A percentile compares a stretch with the other conserved stretches of the same genome.
phyloP scores from a whole-genome alignment of 1,140 invertebrate genomes.

The Coenobita brevimanus region DNA sequence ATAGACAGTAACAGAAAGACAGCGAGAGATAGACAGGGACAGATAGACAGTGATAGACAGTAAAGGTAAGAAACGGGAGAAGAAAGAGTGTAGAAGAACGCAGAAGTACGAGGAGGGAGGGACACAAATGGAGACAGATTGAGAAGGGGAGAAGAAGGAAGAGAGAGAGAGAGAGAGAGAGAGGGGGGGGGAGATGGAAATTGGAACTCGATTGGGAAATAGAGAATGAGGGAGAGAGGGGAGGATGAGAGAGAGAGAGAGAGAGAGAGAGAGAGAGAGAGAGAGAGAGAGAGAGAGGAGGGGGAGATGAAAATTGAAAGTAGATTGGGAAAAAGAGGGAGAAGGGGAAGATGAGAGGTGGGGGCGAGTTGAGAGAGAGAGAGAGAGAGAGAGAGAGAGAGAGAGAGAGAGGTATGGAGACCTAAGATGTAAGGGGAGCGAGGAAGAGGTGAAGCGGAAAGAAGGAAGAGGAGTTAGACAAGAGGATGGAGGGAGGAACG shows the following conservation, averaged over 20 bases:
- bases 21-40: neutral
- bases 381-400: constrained; percentile 7
- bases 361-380: neutral
- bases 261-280: no score
- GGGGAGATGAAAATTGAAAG: neutral
- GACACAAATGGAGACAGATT: no score
- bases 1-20: constrained; percentile 4
- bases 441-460: no score
- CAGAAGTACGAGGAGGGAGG: neutral
- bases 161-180: neutral
- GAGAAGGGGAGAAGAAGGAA: neutral
- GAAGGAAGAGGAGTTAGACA: no score
- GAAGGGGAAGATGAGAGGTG: neutral
- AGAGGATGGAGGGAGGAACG: no score
- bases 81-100: neutral
- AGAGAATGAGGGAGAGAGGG: no score
- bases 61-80: neutral
- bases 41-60: neutral
- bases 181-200: no score
- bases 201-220: no score
- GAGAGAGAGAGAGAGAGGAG: neutral
- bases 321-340: neutral
- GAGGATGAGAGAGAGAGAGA: no score
- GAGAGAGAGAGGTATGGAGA: constrained; percentile 6
- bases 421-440: no score